phyloP scores from a whole-genome alignment of 2,888 invertebrate genomes.

The Drosophila kuntzei region DNA sequence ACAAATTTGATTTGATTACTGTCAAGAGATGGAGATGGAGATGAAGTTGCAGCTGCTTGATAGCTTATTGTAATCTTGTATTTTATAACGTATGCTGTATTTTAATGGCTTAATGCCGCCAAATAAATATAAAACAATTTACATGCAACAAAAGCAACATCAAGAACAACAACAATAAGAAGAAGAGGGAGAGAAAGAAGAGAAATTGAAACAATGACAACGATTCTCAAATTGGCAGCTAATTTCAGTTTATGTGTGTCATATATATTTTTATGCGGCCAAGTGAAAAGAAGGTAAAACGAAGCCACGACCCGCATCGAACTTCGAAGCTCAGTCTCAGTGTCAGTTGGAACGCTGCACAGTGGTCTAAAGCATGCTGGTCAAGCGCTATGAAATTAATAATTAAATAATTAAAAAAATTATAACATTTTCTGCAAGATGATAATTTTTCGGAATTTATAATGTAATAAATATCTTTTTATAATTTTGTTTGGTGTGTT shows the following conservation, averaged over 20 bases:
- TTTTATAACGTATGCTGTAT: constrained; percentile 53
- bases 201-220: constrained; percentile 43
- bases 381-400: background rate
- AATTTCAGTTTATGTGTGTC: constrained; percentile 73
- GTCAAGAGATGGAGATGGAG: constrained; percentile 17
- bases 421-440: too few species aligned
- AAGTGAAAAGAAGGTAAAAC: constrained; percentile 36
- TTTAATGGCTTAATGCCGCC: constrained; percentile 75
- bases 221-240: constrained; percentile 75
- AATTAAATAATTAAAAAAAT: too few species aligned
- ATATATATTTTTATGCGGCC: constrained; percentile 61
- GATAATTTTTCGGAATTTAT: too few species aligned
- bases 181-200: constrained; percentile 3
- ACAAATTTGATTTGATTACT: constrained; percentile 78
- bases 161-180: background rate
- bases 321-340: background rate
- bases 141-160: constrained; percentile 51
- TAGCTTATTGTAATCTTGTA: constrained; percentile 44
- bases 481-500: too few species aligned
- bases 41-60: constrained; percentile 43
- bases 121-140: constrained; percentile 74
- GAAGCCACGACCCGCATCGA: constrained; percentile 54
- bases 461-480: too few species aligned
- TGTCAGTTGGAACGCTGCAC: constrained; percentile 6
- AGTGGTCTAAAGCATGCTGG: background rate